phyloP scores from a whole-genome alignment of 2,888 invertebrate species.

The Lamellibrachia columna region DNA sequence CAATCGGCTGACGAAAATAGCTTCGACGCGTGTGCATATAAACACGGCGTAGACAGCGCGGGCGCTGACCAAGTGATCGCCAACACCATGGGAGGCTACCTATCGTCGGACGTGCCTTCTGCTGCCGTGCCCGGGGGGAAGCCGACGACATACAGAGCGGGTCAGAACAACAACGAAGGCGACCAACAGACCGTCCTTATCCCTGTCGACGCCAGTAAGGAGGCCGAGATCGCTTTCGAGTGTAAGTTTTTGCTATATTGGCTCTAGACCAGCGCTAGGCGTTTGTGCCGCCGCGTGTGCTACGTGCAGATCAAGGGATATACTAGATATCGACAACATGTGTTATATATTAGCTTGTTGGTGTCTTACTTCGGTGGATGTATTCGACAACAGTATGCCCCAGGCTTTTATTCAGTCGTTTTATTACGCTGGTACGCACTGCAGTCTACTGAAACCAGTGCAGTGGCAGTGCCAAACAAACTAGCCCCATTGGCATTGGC shows the following conservation, averaged over 20 bases:
- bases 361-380: background rate
- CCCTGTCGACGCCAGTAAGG: background rate
- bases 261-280: background rate
- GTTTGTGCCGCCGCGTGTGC: background rate
- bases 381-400: background rate
- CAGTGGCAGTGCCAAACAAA: background rate
- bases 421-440: too few relatives aligned
- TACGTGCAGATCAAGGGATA: background rate
- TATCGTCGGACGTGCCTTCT: background rate
- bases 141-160: background rate
- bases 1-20: background rate
- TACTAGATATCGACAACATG: background rate
- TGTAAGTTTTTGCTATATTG: background rate
- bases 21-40: slow-evolving; percentile 1
- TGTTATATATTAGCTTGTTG: background rate
- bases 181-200: background rate
- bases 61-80: background rate
- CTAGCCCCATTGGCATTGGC: background rate
- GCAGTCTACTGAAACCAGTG: background rate
- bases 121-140: background rate
- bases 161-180: background rate
- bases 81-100: background rate
- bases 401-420: background rate
- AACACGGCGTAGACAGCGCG: background rate
- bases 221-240: background rate